Percentiles rank a stretch among this genome's conserved stretches.
Evolutionary conservation across 1,140 invertebrate species (phyloP).

Genomic region (Dendrolimus punctatus): DNA sequence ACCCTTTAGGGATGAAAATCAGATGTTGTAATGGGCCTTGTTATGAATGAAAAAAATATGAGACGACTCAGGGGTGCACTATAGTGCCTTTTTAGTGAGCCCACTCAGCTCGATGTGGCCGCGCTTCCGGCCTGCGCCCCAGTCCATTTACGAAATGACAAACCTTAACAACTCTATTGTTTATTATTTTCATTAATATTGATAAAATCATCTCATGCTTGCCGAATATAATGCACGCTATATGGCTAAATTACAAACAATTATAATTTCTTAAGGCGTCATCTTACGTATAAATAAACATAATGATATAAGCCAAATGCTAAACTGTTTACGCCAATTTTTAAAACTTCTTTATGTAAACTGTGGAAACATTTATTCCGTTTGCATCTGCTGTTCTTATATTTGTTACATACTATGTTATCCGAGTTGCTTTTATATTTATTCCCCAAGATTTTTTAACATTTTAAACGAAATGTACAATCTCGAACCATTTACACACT

Average conservation of each 20-base stretch:
- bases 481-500: too few relatives aligned
- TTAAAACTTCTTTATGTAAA: background rate
- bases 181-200: background rate
- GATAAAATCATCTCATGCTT: too few relatives aligned
- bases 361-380: constrained; percentile 9
- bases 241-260: too few relatives aligned
- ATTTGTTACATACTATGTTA: background rate
- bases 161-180: constrained; percentile 6
- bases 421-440: too few relatives aligned
- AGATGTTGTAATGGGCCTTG: background rate
- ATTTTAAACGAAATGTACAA: too few relatives aligned
- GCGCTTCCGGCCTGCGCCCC: constrained; percentile 1
- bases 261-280: too few relatives aligned
- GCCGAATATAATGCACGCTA: too few relatives aligned
- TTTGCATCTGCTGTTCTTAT: constrained; percentile 6
- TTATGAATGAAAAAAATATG: constrained; percentile 10
- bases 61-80: constrained; percentile 15
- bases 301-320: too few relatives aligned
- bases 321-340: too few relatives aligned
- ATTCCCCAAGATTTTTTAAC: too few relatives aligned
- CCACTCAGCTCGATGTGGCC: constrained; percentile 12
- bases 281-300: too few relatives aligned
- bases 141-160: constrained; percentile 10
- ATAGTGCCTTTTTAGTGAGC: constrained; percentile 17
- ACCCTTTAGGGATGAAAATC: too few relatives aligned